Base-by-base conservation (phyloP, 1,140 invertebrate species). In the Cherax destructor region DNA sequence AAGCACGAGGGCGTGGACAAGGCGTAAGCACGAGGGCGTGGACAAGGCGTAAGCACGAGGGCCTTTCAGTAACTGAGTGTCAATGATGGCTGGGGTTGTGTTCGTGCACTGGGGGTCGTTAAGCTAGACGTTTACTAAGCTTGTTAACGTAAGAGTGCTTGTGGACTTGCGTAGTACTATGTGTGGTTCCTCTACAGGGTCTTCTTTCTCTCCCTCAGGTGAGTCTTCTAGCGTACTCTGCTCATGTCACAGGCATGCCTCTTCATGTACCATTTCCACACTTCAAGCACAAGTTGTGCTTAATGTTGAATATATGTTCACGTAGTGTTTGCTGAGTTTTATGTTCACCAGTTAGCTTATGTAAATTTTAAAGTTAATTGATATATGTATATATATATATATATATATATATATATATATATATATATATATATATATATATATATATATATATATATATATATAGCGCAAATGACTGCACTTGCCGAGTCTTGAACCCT, bases 391-490 rank as follows among this genome's bases (percentile, higher is more conserved):
- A 81, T 81, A 59, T 52, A 81, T 83, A 83, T 83, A 61, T 65
- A 83, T 61, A 30, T 61, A 61, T 83, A 83, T 83, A 61, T 61
- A 61, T 83, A 83, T 83, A 61, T 83, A 61, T 83, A 61, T 61
- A 61, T 30, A 83, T 65, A 83, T 83, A 65, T 61, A 61, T 83
- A 61, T 83, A 61, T 65, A 61, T 83, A 61, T 65, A 61, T 83
- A 61, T 83, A 61, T 83, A 61, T 83, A 61, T 61, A 83, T 65
- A 83, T 61, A 61, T 61, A 83, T 61, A 83, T 61, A 61, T 41
- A 83, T 41, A 83, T 61, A 24, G 11, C 52, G 16, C 4, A 41
- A 41, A 41, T 41, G 2, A 41, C 30, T 1, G 2, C 30, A 41
- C 30, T 41, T 0, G 30, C 30, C 30, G 30, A 41, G 30, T 1